phyloP scores from a whole-genome alignment of 2,797 vertebrate genomes.

The Phyllotis vaccarum region DNA sequence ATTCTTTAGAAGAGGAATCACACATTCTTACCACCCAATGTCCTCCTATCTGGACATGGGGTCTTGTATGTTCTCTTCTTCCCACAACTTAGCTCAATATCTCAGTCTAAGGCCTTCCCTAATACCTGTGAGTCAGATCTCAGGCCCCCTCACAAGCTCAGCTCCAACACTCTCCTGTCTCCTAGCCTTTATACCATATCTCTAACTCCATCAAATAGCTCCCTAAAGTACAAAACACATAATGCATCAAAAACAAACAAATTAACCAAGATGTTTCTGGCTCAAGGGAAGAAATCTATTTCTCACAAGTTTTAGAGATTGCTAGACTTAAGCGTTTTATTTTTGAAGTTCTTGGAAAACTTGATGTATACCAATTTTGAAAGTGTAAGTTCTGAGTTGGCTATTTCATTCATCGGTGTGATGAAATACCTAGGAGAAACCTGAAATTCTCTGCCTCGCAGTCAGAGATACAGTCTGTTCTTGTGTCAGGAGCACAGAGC shows the following conservation, averaged over 20 bases:
- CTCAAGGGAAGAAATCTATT: not conserved
- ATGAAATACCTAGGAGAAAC: not conserved
- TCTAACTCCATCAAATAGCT: not conserved
- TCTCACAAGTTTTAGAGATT: not conserved
- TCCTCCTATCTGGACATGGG: not conserved
- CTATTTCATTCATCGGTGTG: not conserved
- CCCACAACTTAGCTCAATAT: no score
- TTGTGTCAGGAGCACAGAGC: not conserved
- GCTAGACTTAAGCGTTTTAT: not conserved
- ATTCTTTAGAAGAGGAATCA: not conserved
- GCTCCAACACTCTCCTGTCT: accelerated
- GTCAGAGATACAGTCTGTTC: not conserved
- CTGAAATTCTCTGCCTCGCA: not conserved
- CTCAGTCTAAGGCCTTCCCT: not conserved
- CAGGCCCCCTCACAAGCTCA: not conserved
- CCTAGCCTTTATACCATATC: not conserved
- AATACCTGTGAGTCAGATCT: not conserved
- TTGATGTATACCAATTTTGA: not conserved
- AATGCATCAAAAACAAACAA: not conserved
- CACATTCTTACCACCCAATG: not conserved
- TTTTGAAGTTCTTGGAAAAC: not conserved
- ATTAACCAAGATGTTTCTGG: not conserved
- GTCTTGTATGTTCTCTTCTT: not conserved
- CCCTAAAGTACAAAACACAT: not conserved
- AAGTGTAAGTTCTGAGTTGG: not conserved